Conservation (phyloP, 2,888 invertebrate species). For the Synanthedon andrenaeformis region DNA sequence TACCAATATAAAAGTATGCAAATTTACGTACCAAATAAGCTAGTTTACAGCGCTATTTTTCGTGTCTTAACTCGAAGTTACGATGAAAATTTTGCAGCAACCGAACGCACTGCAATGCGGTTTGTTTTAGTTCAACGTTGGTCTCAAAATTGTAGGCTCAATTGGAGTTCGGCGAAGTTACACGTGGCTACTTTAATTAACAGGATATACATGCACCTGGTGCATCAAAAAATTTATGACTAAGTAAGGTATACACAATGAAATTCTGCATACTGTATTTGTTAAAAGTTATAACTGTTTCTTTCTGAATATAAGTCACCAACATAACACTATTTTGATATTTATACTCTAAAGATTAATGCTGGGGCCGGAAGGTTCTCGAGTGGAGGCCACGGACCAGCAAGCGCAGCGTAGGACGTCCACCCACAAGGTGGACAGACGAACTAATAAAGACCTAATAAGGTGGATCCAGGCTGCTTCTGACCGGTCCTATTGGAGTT, state of each 20-base stretch:
- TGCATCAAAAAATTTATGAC: background rate
- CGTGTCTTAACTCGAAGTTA: slow-evolving; percentile 3
- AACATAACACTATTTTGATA: too few species aligned
- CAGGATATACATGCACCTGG: slow-evolving; percentile 46
- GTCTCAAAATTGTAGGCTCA: slow-evolving; percentile 37
- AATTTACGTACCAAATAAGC: slow-evolving; percentile 5
- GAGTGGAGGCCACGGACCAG: too few species aligned
- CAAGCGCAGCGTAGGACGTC: too few species aligned
- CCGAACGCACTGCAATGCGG: slow-evolving; percentile 24
- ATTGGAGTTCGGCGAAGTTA: slow-evolving; percentile 28
- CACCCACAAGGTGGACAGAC: too few species aligned
- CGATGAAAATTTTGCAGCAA: background rate
- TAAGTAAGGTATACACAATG: background rate
- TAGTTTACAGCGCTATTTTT: background rate
- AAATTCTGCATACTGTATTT: too few species aligned
- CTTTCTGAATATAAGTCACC: too few species aligned
- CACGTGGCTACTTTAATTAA: slow-evolving; percentile 50
- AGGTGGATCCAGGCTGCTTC: too few species aligned
- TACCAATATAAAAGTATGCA: slow-evolving; percentile 6
- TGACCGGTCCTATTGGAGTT: too few species aligned
- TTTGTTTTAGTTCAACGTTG: slow-evolving; percentile 21
- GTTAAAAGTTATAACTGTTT: too few species aligned
- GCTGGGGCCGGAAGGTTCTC: too few species aligned
- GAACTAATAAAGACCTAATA: too few species aligned
- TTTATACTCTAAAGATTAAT: too few species aligned